Percentiles rank a stretch among this genome's conserved stretches.
Evolutionary conservation across 2,888 invertebrate species (phyloP).

Genomic region (Drosophila siamana): DNA sequence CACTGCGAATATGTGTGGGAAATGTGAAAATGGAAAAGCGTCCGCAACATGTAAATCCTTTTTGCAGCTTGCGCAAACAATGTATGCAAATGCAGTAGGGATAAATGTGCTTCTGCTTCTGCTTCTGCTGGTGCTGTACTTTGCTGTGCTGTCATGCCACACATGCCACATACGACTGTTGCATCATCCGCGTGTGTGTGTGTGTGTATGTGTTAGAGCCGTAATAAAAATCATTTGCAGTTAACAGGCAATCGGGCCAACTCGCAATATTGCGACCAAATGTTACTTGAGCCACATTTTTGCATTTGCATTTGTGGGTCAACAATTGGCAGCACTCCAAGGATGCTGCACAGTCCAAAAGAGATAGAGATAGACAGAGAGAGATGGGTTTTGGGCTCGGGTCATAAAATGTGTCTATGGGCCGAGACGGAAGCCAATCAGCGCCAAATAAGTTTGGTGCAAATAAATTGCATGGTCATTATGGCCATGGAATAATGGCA

Average conservation of each 20-base stretch:
- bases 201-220: conserved; percentile 29
- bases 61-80: conserved; percentile 27
- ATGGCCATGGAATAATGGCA: conserved; percentile 41
- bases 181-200: conserved; percentile 31
- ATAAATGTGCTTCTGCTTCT: conserved; percentile 34
- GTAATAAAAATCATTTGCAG: conserved; percentile 49
- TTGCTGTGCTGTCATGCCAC: conserved; percentile 22
- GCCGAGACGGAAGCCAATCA: conserved; percentile 60
- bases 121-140: conserved; percentile 9
- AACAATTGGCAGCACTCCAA: conserved; percentile 57
- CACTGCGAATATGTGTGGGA: conserved; percentile 43
- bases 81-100: conserved; percentile 20
- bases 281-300: conserved; percentile 15
- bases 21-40: conserved; percentile 37
- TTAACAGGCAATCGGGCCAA: conserved; percentile 64
- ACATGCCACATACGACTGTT: conserved; percentile 23
- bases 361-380: neutral
- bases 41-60: conserved; percentile 25
- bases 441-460: conserved; percentile 71
- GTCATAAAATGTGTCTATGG: conserved; percentile 42
- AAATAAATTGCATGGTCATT: conserved; percentile 73
- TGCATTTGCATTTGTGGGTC: conserved; percentile 34
- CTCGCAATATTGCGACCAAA: conserved; percentile 35
- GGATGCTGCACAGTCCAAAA: conserved; percentile 1
- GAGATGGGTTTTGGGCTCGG: neutral